A percentile compares a stretch with the other conserved stretches of the same genome.
Evolutionary conservation across 2,113 vertebrate genomes (phyloP).

Genomic region (Centropus bengalensis): DNA sequence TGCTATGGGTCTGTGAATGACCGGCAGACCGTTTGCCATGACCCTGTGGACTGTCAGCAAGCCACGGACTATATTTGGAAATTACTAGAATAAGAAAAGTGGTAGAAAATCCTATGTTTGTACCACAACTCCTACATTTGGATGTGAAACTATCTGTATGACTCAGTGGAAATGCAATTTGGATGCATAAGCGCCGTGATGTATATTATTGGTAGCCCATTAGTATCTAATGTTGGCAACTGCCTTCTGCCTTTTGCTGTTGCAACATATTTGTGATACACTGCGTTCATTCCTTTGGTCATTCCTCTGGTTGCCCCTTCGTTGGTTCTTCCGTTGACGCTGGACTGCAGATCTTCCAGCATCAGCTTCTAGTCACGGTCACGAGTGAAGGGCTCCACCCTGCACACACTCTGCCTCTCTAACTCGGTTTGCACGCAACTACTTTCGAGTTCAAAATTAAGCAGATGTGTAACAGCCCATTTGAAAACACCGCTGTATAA

Average conservation of each 20-base stretch:
- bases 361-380: neutral
- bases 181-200: neutral
- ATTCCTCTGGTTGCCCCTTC: neutral
- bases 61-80: neutral
- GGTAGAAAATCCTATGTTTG: neutral
- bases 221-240: neutral
- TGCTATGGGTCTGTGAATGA: neutral
- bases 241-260: neutral
- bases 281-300: accelerated
- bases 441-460: neutral
- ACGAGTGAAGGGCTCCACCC: neutral
- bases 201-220: neutral
- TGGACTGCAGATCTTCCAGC: neutral
- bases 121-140: neutral
- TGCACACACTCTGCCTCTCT: neutral
- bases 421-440: neutral
- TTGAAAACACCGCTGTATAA: neutral
- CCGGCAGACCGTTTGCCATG: neutral
- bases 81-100: neutral
- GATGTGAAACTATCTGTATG: neutral
- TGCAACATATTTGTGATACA: accelerated
- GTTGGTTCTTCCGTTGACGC: accelerated
- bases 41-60: neutral
- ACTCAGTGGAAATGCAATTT: neutral
- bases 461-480: neutral